Percentiles rank a stretch among this genome's conserved stretches.
Evolutionary conservation across 2,113 vertebrate genomes (phyloP).

Genomic region (Gymnarchus niloticus): DNA sequence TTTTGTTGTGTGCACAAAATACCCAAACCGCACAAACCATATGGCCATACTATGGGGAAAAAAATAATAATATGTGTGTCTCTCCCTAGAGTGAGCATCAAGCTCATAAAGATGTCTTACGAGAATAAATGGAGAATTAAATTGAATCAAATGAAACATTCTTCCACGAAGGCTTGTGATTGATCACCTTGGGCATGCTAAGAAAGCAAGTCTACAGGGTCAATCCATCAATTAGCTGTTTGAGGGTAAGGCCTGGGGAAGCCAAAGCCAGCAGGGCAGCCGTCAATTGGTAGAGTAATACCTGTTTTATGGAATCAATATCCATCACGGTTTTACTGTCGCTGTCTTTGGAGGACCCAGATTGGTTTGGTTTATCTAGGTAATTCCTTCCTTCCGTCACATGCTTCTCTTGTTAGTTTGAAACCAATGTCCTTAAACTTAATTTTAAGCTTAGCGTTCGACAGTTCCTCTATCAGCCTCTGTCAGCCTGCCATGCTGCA

Average conservation of each 20-base stretch:
- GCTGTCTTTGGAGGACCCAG: not conserved
- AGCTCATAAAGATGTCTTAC: conserved; percentile 11
- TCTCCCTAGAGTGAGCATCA: conserved; percentile 3
- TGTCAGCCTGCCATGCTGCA: not conserved
- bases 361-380: not conserved
- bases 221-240: conserved; percentile 17
- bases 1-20: not conserved
- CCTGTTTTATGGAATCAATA: conserved; percentile 11
- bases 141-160: conserved; percentile 18
- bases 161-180: conserved; percentile 1
- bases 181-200: conserved; percentile 8
- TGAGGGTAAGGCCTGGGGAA: not conserved
- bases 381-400: conserved; percentile 6
- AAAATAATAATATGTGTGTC: not conserved
- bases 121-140: conserved; percentile 17
- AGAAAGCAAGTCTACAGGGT: conserved; percentile 8
- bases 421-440: conserved; percentile 8
- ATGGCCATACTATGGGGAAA: not conserved
- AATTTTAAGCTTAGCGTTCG: not conserved
- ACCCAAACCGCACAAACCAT: not conserved
- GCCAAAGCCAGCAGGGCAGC: too few relatives aligned
- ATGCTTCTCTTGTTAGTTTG: not conserved
- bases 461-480: not conserved
- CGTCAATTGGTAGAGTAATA: not conserved
- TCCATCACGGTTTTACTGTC: not conserved